phyloP scores from a whole-genome alignment of 1,140 invertebrate genomes.

The Calephelis nemesis region DNA sequence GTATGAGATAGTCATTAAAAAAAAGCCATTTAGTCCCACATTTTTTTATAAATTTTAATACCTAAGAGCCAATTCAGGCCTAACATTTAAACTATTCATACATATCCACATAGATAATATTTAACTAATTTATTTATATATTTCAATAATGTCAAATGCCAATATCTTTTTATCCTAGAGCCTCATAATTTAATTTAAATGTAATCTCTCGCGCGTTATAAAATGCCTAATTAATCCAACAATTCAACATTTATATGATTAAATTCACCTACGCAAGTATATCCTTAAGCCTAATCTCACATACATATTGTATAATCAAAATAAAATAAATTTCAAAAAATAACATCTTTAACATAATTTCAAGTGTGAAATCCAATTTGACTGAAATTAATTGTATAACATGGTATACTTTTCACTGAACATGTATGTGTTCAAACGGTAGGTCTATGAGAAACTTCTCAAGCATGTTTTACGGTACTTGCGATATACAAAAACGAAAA shows the following conservation, averaged over 20 bases:
- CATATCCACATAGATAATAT: constrained; percentile 15
- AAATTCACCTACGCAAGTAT: constrained; percentile 1
- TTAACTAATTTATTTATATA: constrained; percentile 19
- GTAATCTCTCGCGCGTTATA: constrained; percentile 23
- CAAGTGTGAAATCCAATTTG: not conserved
- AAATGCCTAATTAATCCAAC: not conserved
- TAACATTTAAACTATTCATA: constrained; percentile 20
- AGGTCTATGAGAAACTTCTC: too few species aligned
- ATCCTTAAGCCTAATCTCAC: constrained; percentile 7
- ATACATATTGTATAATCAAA: constrained; percentile 2
- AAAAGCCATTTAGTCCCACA: constrained; percentile 8
- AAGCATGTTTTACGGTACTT: too few species aligned
- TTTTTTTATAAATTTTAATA: constrained; percentile 11
- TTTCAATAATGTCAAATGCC: constrained; percentile 10
- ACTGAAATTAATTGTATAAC: constrained; percentile 1
- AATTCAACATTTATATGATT: constrained; percentile 15
- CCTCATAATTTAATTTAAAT: constrained; percentile 17
- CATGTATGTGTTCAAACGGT: too few species aligned
- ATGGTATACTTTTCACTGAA: too few species aligned
- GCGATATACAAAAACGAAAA: too few species aligned
- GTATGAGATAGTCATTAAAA: not conserved
- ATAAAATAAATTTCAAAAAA: not conserved
- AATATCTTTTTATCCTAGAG: constrained; percentile 20
- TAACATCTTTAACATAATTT: not conserved
- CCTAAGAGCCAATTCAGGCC: constrained; percentile 3